These are phyloP conservation scores for Glyphotaelius pellucidus DNA, from an alignment of 2,888 invertebrate genomes.

Conservation along the genomic window DNA sequence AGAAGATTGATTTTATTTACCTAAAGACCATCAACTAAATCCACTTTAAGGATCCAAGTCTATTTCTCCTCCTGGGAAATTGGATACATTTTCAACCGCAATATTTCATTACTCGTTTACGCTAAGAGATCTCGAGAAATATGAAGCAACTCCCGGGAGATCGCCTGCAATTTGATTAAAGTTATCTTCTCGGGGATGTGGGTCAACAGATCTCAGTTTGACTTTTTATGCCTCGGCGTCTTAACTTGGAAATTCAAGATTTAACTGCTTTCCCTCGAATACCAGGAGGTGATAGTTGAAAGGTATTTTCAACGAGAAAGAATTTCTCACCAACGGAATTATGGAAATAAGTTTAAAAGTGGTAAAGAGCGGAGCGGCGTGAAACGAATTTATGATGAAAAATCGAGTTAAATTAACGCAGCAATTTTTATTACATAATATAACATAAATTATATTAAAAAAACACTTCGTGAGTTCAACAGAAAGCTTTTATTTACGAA, in stretches of 20 bases:
- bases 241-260: neutral
- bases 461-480: no score
- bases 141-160: slow-evolving; percentile 53
- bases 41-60: neutral
- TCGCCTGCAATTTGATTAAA: slow-evolving; percentile 60
- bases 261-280: no score
- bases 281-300: neutral
- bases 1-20: neutral
- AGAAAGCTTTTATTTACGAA: no score
- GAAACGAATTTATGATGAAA: neutral
- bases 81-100: slow-evolving; percentile 48
- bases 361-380: neutral
- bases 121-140: slow-evolving; percentile 51
- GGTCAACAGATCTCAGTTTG: slow-evolving; percentile 31
- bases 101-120: slow-evolving; percentile 58
- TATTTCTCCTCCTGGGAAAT: slow-evolving; percentile 32
- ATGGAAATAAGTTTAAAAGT: neutral
- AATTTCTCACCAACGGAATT: neutral
- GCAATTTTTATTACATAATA: no score
- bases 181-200: slow-evolving; percentile 38
- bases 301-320: neutral
- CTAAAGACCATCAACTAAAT: neutral
- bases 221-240: neutral
- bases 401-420: neutral
- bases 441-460: no score